Evolutionary conservation across 2,888 invertebrate genomes (phyloP), one percentile per base, ranked within the genome.

Genomic region (Diarsia rubi): DNA sequence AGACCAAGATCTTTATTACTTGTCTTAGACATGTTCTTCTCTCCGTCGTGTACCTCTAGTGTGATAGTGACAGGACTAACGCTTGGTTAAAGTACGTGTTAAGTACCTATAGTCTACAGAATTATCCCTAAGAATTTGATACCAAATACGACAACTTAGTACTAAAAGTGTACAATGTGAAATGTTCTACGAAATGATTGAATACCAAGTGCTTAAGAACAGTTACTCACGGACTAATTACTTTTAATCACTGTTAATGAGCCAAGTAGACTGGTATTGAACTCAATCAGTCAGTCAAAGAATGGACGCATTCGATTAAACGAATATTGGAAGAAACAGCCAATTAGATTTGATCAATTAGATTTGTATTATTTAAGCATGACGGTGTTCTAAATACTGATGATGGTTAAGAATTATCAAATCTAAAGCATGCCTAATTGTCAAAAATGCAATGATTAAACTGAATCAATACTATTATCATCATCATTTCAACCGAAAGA

Each of bases 211-310:
- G 45, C 44, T 73, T 63, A 64, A 69, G 67, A 74, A 82, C 78
- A 80, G 79, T 74, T 81, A 72, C 67, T 74, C 42, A 60, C 45
- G 27, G 42, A 82, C 71, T 81, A 83, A 88, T 86, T 84, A 79
- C 72, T 44, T 54, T 73, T 84, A 84, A 88, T 83, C 47, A 75
- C 64, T 68, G 63, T 66, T 77, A 83, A 87, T 83, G 85, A 81
- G 75, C 69, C 73, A 60, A 62, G 67, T 57, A 45, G 24, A 75
- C 64, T 69, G 63, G 77, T 79, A 75, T 75, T 66, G 52, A 67
- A 45, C 66, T 67, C 52, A 71, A 84, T 81, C 78, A 71, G 44
- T 70, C 64, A 69, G 21, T 31, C 66, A 57, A 72, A 73, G 70
- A 79, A 81, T 78, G 59, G 72, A 71, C 69, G 76, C 54, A 79